Base-by-base conservation (phyloP, 2,797 vertebrate species). In the Poecilia velifera region DNA sequence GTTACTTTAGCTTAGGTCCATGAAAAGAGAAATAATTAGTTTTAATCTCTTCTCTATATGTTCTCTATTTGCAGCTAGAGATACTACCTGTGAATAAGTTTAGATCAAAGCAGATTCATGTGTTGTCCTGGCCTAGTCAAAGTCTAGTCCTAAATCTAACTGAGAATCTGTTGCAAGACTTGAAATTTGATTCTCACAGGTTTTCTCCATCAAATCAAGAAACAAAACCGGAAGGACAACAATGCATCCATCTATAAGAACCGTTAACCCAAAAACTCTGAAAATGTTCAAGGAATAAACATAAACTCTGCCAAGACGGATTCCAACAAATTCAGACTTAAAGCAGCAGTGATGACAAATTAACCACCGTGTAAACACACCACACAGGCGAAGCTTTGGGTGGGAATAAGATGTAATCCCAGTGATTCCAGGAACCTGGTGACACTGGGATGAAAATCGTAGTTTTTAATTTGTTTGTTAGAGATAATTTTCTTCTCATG, bases 331-430 rank as follows among this genome's bases (percentile, higher is more conserved):
- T 34, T 62, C 28, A 16, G 7, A 18, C 31, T 16, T 20, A 36
- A 64, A 34, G 31, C 59, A 36, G 16, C 16, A 14, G 6, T 36
- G 31, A 12, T 20, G 31, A 36, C 6, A 64, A 18, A 16, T 36
- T 6, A 18, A 20, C 59, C 14, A 4, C 14, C 6, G 28, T 34
- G 31, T 1, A 62, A 62, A 18, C 13, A 16, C 31, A 7, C 59
- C 7, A 34, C 31, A 64, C 8, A 20, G 34, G 16, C 3, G 20
- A 55, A 57, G 59, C 14, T 41, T 2, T 45, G 62, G 39, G 41
- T 36, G 51, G 3, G 77, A 76, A 80, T 62, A 31, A 28, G 57
- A 41, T 47, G 59, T 77, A 36, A 31, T 78, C 78, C 5, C 22
- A 76, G 22, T 18, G 39, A 78, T 72, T 66, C 55, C 55, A 45